Conservation (phyloP, 2,113 vertebrate genomes). For the Orycteropus afer region DNA sequence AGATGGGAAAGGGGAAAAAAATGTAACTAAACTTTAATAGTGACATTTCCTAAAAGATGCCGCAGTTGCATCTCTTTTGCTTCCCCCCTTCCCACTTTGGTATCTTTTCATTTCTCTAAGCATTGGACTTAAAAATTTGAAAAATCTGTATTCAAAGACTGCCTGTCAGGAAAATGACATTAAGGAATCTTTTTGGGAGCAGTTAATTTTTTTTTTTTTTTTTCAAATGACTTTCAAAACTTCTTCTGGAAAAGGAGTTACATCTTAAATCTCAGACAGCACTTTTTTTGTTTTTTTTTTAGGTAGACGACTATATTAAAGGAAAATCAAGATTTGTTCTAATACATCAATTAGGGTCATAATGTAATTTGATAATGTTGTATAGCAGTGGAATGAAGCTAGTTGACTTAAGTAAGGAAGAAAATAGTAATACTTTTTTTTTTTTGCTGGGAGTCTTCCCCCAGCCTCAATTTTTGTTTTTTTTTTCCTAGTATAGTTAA, state of each 20-base stretch:
- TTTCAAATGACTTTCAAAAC: neutral
- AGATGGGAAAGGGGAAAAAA: neutral
- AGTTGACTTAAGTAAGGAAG: constrained; percentile 1
- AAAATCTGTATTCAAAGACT: neutral
- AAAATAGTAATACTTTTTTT: neutral
- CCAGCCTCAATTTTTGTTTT: constrained; percentile 42
- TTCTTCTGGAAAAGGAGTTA: constrained; percentile 26
- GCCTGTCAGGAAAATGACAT: neutral
- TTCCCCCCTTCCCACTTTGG: neutral
- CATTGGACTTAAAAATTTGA: constrained; percentile 27
- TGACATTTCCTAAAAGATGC: neutral
- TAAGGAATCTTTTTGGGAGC: neutral
- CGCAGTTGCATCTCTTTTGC: neutral
- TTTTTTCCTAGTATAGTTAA: constrained; percentile 30
- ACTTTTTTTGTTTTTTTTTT: neutral
- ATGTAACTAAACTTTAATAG: neutral
- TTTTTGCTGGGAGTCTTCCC: neutral
- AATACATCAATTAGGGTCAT: neutral
- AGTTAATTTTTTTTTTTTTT: neutral
- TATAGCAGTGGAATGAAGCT: neutral
- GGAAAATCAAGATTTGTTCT: neutral
- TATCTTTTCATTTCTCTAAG: constrained; percentile 29
- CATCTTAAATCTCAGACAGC: neutral
- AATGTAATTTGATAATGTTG: neutral
- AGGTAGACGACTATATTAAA: neutral